Evolutionary conservation across 1,140 invertebrate genomes (phyloP).

Genomic region (Drosophila funebris): DNA sequence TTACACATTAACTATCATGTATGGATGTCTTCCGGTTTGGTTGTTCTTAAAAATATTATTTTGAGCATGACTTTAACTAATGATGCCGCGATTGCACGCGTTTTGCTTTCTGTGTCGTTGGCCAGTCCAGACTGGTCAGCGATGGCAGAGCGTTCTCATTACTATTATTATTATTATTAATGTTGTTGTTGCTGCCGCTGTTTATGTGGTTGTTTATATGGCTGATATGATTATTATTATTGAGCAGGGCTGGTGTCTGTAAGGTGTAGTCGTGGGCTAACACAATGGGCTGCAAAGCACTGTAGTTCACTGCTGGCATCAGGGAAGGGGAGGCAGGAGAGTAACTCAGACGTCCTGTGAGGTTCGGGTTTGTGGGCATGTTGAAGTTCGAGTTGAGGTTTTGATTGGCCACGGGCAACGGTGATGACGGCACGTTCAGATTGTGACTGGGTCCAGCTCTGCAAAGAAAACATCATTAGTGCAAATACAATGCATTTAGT

Average conservation of each 20-base stretch:
- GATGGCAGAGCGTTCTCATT: constrained; percentile 24
- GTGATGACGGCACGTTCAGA: constrained; percentile 47
- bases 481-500: neutral
- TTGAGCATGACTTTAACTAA: constrained; percentile 31
- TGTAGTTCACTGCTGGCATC: constrained; percentile 52
- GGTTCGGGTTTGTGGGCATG: constrained; percentile 48
- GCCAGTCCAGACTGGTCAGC: constrained; percentile 44
- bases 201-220: constrained; percentile 5
- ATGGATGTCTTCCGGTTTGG: constrained; percentile 17
- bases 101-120: constrained; percentile 36
- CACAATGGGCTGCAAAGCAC: constrained; percentile 60
- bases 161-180: constrained; percentile 20
- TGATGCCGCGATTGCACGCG: constrained; percentile 43
- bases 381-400: constrained; percentile 21
- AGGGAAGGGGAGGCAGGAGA: constrained; percentile 54
- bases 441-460: constrained; percentile 54
- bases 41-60: constrained; percentile 18
- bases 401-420: constrained; percentile 44
- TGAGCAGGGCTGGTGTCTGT: constrained; percentile 55
- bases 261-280: constrained; percentile 56
- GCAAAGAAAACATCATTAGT: constrained; percentile 38
- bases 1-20: constrained; percentile 4
- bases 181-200: constrained; percentile 24
- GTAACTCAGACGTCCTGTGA: constrained; percentile 47
- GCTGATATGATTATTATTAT: constrained; percentile 33